Base-by-base conservation (phyloP, 2,888 invertebrate genomes). In the Sthenelais limicola region DNA sequence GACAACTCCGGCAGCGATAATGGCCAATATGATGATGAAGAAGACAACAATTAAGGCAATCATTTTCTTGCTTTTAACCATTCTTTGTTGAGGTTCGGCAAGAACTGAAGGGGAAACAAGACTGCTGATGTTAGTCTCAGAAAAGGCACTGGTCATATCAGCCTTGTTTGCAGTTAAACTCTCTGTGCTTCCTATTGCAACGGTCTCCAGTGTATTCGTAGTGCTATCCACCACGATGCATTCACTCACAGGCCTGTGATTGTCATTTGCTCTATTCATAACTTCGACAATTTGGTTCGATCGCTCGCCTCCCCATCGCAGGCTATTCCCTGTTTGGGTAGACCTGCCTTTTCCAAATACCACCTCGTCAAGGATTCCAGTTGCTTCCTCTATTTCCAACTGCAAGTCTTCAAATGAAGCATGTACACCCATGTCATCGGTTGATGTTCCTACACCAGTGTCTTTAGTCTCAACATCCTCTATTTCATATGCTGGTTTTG, bases 261-360 rank as follows among this genome's bases (percentile, higher is more conserved):
- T 26, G n/a, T n/a, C 26, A n/a, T 56, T 56, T 32, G 24, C 15
- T n/a, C 26, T 12, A 15, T 56, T 56, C 28, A 56, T 56, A 7
- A 15, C 15, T 21, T 56, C 33, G 32, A 56, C n/a, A 12, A 62
- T 18, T 7, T 38, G 5, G 15, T 62, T 38, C 24, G 35, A 35
- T 3, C 24, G 35, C 7, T 35, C 62, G 43, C 21, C 9, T 1
- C 3, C 38, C 38, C 35, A 62, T 24, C 62, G 18, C 18, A 62
- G 15, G 18, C 62, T 62, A 43, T 62, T 43, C 21, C 62, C 62
- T 21, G 62, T 62, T 38, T 62, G 62, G 35, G 62, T 62, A 9
- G 38, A 35, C 7, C 62, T 9, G 1, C 38, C 62, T 24, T 38
- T 62, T 7, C 62, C 62, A 38, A 62, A 62, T 1, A 35, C 35